Percentiles rank a stretch among this genome's conserved stretches.
Conservation (phyloP, 2,888 invertebrate species). For the Cataglyphis cursor region DNA sequence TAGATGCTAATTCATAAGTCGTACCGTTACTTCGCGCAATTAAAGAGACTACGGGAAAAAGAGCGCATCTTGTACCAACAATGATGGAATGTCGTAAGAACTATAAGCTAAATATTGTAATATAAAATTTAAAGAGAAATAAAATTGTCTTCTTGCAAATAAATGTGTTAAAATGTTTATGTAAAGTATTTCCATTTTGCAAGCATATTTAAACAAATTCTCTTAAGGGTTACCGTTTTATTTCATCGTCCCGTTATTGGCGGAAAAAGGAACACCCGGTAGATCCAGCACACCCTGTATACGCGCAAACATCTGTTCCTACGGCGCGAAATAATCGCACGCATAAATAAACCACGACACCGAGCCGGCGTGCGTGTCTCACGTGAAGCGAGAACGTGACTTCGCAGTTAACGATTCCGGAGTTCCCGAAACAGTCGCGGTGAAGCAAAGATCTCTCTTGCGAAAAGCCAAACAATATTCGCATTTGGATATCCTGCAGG, state of each 20-base stretch:
- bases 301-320: constrained; percentile 54
- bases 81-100: background rate
- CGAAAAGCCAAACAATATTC: background rate
- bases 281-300: constrained; percentile 35
- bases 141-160: background rate
- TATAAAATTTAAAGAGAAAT: background rate
- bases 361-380: constrained; percentile 57
- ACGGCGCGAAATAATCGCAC: constrained; percentile 42
- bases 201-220: background rate
- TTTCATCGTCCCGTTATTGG: background rate
- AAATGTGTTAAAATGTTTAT: background rate
- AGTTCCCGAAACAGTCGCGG: constrained; percentile 43
- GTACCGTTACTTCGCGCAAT: constrained; percentile 19
- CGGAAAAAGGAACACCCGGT: background rate
- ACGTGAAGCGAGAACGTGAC: constrained; percentile 59
- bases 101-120: background rate
- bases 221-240: background rate
- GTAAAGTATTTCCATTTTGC: background rate
- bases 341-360: constrained; percentile 48
- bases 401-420: constrained; percentile 32
- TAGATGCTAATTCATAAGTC: constrained; percentile 10
- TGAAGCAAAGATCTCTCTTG: background rate
- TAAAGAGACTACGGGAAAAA: background rate
- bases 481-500: background rate
- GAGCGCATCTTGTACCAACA: background rate